These are phyloP conservation scores for Mellivora capensis DNA, from an alignment of 2,113 vertebrate species.

Conservation along the genomic window DNA sequence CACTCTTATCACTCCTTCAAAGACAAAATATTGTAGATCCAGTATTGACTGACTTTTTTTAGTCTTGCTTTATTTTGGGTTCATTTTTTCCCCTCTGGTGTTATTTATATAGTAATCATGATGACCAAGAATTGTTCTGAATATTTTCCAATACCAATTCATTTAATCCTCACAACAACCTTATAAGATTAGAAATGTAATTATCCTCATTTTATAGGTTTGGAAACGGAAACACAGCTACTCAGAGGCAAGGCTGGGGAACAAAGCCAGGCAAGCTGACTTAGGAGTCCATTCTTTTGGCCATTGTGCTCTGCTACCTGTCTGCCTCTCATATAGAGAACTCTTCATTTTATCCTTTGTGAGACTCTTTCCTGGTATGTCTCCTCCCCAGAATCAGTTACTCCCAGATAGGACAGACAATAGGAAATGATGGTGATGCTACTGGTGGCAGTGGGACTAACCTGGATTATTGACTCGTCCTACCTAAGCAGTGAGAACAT, in stretches of 20 bases:
- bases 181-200: background rate
- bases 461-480: background rate
- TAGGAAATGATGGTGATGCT: background rate
- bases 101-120: background rate
- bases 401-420: background rate
- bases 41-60: background rate
- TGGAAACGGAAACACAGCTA: background rate
- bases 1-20: background rate
- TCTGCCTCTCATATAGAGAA: background rate
- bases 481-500: background rate
- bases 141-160: background rate
- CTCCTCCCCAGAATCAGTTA: background rate
- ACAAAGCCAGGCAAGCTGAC: background rate
- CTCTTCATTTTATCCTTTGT: background rate
- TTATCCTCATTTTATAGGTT: constrained; percentile 2
- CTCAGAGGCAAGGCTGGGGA: background rate
- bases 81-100: background rate
- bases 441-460: background rate
- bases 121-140: background rate
- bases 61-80: background rate
- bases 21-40: background rate
- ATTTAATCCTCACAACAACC: background rate
- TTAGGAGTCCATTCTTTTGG: background rate
- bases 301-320: background rate
- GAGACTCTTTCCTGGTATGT: background rate